Base-by-base conservation (phyloP, 2,797 vertebrate genomes). In the Pangasius krempfi region DNA sequence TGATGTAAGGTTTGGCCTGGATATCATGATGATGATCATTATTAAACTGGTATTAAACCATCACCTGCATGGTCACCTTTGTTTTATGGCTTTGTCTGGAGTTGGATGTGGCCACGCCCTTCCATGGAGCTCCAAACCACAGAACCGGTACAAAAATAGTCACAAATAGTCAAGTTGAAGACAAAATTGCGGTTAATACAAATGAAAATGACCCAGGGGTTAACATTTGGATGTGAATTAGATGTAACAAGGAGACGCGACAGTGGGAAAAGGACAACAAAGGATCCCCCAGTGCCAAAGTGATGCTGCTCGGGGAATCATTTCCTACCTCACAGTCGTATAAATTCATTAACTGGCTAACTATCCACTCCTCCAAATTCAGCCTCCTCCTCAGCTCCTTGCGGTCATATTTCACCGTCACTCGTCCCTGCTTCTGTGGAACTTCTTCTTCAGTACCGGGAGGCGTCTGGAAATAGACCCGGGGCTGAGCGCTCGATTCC, bases 351-450 rank as follows among this genome's bases (percentile, higher is more conserved):
- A 97, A 95, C 94, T 97, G 97, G 92, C 97, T 97, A 93, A 97
- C 96, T 93, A 97, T 97, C 97, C 97, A 97, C 93, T 97, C 97
- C 92, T 97, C 97, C 94, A 97, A 93, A 92, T 96, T 96, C 20
- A 97, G 95, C 90, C 97, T 93, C 93, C 96, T 97, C 58, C 97
- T 94, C 92, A 97, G 96, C 94, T 97, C 97, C 91, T 97, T 97
- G 84, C 97, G 95, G 91, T 97, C 97, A 90, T 97, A 97, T 95
- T 97, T 97, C 91, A 97, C 97, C 27, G 97, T 97, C 94, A 97
- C 97, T 93, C 97, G 97, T 27, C 97, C 97, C 91, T 97, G 96
- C 89, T 97, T 97, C 83, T 96, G 96, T 91, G 95, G 91, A 90
- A 93, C 79, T 91, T 92, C 70, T 93, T 93, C 92, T 22, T 94